phyloP scores from a whole-genome alignment of 1,140 invertebrate species.

The Zaprionus ghesquierei region DNA sequence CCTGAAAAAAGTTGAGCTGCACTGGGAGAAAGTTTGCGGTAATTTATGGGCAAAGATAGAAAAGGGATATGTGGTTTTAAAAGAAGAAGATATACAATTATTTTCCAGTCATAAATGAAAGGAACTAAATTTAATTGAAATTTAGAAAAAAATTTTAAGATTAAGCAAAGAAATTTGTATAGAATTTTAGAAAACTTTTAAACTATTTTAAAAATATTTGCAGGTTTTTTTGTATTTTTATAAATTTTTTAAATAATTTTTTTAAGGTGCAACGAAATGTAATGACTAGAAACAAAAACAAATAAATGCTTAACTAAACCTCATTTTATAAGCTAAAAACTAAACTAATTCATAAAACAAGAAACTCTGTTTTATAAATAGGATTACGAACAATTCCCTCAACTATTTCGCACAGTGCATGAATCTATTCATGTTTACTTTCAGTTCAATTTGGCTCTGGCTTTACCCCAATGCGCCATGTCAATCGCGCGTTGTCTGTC shows the following conservation, averaged over 20 bases:
- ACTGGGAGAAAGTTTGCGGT: not conserved
- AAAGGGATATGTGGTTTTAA: not conserved
- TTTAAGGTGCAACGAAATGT: no score
- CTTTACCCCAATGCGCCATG: constrained; percentile 20
- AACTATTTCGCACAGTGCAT: not conserved
- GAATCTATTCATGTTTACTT: constrained; percentile 22
- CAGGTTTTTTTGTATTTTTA: not conserved
- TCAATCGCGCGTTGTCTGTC: constrained; percentile 6
- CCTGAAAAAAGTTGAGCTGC: constrained; percentile 24
- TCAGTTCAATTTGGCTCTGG: constrained; percentile 48
- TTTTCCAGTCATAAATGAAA: no score
- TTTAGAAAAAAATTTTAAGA: no score
- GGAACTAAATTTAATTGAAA: no score
- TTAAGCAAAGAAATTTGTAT: no score
- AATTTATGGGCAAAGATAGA: not conserved
- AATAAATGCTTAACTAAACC: no score
- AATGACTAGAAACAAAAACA: no score
- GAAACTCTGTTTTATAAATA: not conserved
- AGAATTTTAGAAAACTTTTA: no score
- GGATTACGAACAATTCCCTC: not conserved
- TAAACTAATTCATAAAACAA: no score
- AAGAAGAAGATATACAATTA: not conserved
- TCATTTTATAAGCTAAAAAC: no score
- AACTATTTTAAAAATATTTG: no score
- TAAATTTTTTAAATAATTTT: not conserved